Conservation (phyloP, 1,140 invertebrate species). For the Pseudomyrmex dendroicus region DNA sequence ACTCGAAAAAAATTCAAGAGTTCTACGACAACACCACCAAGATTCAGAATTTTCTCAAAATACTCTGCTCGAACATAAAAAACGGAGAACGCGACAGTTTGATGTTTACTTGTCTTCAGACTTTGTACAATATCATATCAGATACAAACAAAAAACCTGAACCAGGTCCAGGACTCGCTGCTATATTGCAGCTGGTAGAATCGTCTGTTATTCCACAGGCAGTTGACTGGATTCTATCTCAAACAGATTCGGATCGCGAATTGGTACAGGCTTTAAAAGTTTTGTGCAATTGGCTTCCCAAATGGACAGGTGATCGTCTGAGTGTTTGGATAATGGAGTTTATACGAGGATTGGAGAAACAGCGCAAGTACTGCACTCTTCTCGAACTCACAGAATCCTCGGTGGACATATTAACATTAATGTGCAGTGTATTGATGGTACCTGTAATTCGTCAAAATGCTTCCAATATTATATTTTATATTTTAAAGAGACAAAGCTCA, state of each 20-base stretch:
- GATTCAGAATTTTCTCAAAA: conserved; percentile 71
- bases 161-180: conserved; percentile 85
- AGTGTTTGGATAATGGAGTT: conserved; percentile 85
- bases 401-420: conserved; percentile 83
- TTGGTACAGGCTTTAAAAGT: conserved; percentile 83
- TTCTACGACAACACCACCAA: conserved; percentile 67
- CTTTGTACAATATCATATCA: conserved; percentile 79
- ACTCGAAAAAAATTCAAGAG: conserved; percentile 55
- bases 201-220: conserved; percentile 81
- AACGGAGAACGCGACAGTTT: conserved; percentile 66
- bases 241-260: conserved; percentile 81
- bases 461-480: conserved; percentile 85
- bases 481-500: conserved; percentile 85
- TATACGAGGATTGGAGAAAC: conserved; percentile 84
- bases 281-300: conserved; percentile 85
- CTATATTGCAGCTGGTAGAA: conserved; percentile 85
- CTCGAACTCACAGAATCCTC: conserved; percentile 84
- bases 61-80: conserved; percentile 57
- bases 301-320: conserved; percentile 84
- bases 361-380: conserved; percentile 84
- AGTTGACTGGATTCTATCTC: conserved; percentile 81
- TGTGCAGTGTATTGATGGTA: conserved; percentile 82
- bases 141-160: conserved; percentile 71
- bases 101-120: conserved; percentile 74
- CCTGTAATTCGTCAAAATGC: conserved; percentile 82